Base-by-base conservation (phyloP, 2,888 invertebrate species). In the Andrena bucephala region DNA sequence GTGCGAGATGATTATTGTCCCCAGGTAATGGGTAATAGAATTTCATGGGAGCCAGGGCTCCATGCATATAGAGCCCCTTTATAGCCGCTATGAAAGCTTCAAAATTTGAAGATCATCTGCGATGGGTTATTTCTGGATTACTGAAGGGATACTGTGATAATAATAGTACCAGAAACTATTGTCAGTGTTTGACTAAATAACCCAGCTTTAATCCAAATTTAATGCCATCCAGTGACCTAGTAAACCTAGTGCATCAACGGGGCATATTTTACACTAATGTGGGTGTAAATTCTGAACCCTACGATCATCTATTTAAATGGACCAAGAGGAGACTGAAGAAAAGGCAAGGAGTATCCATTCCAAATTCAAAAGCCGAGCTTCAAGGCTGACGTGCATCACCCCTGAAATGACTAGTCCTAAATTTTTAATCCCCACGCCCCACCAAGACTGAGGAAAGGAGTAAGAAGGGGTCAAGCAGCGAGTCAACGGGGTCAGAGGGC, bases 401-500 rank as follows among this genome's bases (percentile, higher is more conserved):
- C 48, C 65, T 7, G 27, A 27, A 65, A 42, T 27, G 27, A 65
- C 27, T 5, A n/a, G 48, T 27, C n/a, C 42, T n/a, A 6, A 5
- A 65, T 65, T 57, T 57, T 24, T 57, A 57, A 57, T 24, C 24
- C 13, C 13, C 27, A 27, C 27, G 27, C 1, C 24, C 24, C 57
- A 57, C 24, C 54, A 36, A 36, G 27, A 7, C 57, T 8, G 27
- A 36, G 13, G 29, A 65, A 65, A 42, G 13, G 57, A 16, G 27
- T 36, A 54, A 54, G 54, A 36, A 54, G 57, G 10, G 24, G 57
- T 57, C 57, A 57, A 57, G 57, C 57, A 10, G 20, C 27, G 20
- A 4, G 24, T 27, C 27, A 57, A 57, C 57, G 24, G 24, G 27
- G 27, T 57, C 57, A 57, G 24, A 57, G 10, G 24, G 24, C 57